Evolutionary conservation across 2,113 vertebrate genomes (phyloP).

Genomic region (Hippocampus guttulatus): DNA sequence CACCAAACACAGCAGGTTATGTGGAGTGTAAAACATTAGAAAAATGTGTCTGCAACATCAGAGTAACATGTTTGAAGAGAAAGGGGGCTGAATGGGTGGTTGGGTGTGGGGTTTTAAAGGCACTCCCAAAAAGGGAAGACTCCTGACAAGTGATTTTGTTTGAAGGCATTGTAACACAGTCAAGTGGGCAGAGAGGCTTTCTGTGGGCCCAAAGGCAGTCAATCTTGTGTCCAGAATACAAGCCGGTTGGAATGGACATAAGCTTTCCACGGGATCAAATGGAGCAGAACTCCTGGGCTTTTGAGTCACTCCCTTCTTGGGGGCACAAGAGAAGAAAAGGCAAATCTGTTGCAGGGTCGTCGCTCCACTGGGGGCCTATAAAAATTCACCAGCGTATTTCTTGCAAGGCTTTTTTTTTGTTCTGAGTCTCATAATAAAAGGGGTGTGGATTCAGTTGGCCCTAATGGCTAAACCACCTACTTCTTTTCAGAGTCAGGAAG

Average conservation of each 20-base stretch:
- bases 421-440: slow-evolving; percentile 36
- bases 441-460: slow-evolving; percentile 48
- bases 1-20: slow-evolving; percentile 82
- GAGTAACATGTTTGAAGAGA: slow-evolving; percentile 75
- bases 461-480: slow-evolving; percentile 64
- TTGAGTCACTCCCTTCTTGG: slow-evolving; percentile 80
- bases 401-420: slow-evolving; percentile 46
- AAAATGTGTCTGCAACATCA: slow-evolving; percentile 83
- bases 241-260: slow-evolving; percentile 86
- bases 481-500: slow-evolving; percentile 25
- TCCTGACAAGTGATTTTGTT: slow-evolving; percentile 84
- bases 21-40: slow-evolving; percentile 95
- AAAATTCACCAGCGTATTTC: slow-evolving; percentile 48
- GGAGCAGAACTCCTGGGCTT: slow-evolving; percentile 84
- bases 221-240: slow-evolving; percentile 76
- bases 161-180: slow-evolving; percentile 81
- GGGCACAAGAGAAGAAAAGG: slow-evolving; percentile 64
- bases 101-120: slow-evolving; percentile 72
- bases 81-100: slow-evolving; percentile 45
- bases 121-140: slow-evolving; percentile 78
- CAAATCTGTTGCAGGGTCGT: slow-evolving; percentile 61
- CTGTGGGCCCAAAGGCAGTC: slow-evolving; percentile 75
- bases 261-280: slow-evolving; percentile 88
- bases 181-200: slow-evolving; percentile 75
- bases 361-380: slow-evolving; percentile 48